These are phyloP conservation scores for Macrophya annulata DNA, from an alignment of 2,888 invertebrate genomes.

Conservation along the genomic window DNA sequence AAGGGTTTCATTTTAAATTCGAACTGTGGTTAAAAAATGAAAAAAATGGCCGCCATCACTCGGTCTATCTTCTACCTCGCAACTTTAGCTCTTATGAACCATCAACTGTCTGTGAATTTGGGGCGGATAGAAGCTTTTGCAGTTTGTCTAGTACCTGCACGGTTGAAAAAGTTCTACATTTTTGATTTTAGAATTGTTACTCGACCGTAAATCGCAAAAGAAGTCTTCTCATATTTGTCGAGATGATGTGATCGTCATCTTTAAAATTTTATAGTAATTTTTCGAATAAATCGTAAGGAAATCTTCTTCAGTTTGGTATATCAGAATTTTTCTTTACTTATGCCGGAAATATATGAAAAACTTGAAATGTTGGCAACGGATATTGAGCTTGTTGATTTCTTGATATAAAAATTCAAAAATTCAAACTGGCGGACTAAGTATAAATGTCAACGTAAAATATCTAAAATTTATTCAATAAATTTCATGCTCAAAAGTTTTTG, in stretches of 20 bases:
- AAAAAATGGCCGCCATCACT: no score
- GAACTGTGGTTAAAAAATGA: no score
- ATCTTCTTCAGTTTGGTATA: not conserved
- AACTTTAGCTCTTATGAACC: not conserved
- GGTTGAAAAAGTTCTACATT: not conserved
- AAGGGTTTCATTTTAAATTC: no score
- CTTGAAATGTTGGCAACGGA: no score
- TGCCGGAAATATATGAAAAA: no score
- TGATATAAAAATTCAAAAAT: no score
- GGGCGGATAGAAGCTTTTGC: not conserved
- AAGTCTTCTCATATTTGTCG: not conserved
- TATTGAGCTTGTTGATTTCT: no score
- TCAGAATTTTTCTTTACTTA: no score
- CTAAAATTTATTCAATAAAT: no score
- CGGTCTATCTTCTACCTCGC: constrained; percentile 11
- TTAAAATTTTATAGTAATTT: not conserved
- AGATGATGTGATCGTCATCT: not conserved
- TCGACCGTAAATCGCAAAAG: not conserved
- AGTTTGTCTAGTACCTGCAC: not conserved
- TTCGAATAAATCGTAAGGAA: not conserved
- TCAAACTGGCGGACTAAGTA: no score
- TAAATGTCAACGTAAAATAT: no score
- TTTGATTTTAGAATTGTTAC: not conserved
- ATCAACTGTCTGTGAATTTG: not conserved
- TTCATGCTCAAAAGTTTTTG: not conserved